A percentile compares a stretch with the other conserved stretches of the same genome.
Conservation (phyloP, 2,888 invertebrate genomes). For the Amphipyra berbera region DNA sequence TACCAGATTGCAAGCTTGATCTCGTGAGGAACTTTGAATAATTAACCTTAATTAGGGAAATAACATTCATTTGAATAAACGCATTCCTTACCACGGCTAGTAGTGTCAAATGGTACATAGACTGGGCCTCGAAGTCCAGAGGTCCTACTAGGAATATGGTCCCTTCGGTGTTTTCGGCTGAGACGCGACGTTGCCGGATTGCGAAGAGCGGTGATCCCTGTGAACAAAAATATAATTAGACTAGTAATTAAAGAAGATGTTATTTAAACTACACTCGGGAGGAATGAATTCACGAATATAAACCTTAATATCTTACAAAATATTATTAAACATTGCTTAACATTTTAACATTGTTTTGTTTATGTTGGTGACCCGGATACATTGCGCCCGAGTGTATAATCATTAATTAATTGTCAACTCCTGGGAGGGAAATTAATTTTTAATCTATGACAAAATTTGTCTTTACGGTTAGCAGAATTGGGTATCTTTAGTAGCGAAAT, state of each 20-base stretch:
- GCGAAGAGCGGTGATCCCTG: slow-evolving; percentile 94
- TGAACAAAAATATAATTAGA: slow-evolving; percentile 11
- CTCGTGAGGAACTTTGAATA: slow-evolving; percentile 50
- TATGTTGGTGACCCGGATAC: no score
- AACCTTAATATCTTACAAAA: no score
- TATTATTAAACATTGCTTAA: no score
- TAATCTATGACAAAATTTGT: no score
- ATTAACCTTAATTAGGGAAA: slow-evolving; percentile 61
- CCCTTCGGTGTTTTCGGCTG: slow-evolving; percentile 94
- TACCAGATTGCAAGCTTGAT: slow-evolving; percentile 54
- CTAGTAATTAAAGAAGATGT: background rate
- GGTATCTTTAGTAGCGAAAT: no score
- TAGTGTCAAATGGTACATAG: slow-evolving; percentile 96
- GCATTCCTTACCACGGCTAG: slow-evolving; percentile 94
- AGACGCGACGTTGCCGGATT: slow-evolving; percentile 93
- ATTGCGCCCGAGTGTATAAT: no score
- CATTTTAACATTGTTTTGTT: no score
- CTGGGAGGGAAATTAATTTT: no score
- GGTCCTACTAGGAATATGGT: slow-evolving; percentile 94
- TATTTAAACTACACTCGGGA: no score
- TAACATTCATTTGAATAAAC: slow-evolving; percentile 54
- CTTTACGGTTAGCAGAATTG: no score
- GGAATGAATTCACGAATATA: no score
- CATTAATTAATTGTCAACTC: no score
- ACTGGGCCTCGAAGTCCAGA: slow-evolving; percentile 96